Conservation (phyloP, 1,140 invertebrate species). For the Pseudoatta argentina region DNA sequence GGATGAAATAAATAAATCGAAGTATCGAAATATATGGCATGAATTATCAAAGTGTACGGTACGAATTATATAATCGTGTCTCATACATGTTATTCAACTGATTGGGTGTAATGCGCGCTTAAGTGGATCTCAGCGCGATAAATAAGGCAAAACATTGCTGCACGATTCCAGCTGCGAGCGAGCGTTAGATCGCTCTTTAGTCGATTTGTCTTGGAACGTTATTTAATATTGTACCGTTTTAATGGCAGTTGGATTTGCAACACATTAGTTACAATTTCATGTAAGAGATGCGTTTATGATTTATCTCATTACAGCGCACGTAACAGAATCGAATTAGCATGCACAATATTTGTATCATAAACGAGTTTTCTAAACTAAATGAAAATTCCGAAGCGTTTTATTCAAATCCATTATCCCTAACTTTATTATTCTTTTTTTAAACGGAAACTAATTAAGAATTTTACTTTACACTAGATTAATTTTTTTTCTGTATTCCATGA, state of each 20-base stretch:
- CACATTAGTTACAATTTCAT: constrained; percentile 20
- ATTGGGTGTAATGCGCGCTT: not conserved
- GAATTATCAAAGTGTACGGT: not conserved
- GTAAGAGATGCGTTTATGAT: constrained; percentile 15
- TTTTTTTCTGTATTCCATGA: not conserved
- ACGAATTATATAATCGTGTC: not conserved
- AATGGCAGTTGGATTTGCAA: not conserved
- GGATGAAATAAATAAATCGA: not conserved
- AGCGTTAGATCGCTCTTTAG: not conserved
- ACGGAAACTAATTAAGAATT: not conserved
- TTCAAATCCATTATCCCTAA: not conserved
- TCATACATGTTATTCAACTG: not conserved
- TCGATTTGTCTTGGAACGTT: constrained; percentile 31
- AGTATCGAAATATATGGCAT: not conserved
- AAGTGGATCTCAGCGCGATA: constrained; percentile 19
- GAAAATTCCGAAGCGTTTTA: not conserved
- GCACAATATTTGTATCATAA: constrained; percentile 19
- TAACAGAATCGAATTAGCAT: constrained; percentile 14
- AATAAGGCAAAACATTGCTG: not conserved
- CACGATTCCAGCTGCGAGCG: not conserved
- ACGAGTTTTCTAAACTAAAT: not conserved
- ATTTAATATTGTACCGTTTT: constrained; percentile 45
- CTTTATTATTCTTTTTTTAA: not conserved
- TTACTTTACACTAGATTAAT: not conserved
- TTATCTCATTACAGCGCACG: constrained; percentile 34